These are phyloP conservation scores for Odobenus rosmarus DNA, from an alignment of 2,113 vertebrate species.

Conservation along the genomic window DNA sequence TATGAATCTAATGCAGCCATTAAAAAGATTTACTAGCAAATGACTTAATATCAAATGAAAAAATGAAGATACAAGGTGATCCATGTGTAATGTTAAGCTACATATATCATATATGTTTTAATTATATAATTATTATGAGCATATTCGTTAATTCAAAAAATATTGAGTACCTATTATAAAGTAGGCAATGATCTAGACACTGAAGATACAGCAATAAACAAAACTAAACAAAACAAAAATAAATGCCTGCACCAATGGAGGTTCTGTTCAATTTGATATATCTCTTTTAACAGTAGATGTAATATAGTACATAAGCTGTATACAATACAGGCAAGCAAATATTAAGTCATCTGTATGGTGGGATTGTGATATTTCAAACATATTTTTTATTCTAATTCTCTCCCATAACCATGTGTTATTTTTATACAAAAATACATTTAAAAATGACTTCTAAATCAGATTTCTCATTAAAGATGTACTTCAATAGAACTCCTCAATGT, in stretches of 20 bases:
- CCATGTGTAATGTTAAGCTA: neutral
- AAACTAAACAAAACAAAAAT: neutral
- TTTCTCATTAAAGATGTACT: neutral
- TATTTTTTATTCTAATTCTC: neutral
- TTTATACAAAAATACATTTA: neutral
- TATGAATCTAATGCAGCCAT: neutral
- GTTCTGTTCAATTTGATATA: neutral
- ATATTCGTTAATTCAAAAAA: neutral
- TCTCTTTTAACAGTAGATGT: neutral
- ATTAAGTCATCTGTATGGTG: neutral
- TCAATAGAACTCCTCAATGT: neutral
- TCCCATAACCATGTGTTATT: neutral
- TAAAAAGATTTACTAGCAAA: neutral
- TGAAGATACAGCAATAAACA: neutral
- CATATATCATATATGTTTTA: neutral
- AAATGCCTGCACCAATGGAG: neutral
- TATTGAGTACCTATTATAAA: neutral
- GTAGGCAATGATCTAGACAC: neutral
- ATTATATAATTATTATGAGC: neutral
- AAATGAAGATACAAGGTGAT: neutral
- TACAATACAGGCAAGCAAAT: neutral
- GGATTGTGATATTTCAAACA: neutral
- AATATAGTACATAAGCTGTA: neutral
- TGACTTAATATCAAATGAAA: neutral
- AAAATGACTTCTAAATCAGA: slow-evolving; percentile 36